These are phyloP conservation scores for Cassiopea andromeda DNA, from an alignment of 30 jellyfish, hydroid and myxozoan species.

Conservation along the genomic window DNA sequence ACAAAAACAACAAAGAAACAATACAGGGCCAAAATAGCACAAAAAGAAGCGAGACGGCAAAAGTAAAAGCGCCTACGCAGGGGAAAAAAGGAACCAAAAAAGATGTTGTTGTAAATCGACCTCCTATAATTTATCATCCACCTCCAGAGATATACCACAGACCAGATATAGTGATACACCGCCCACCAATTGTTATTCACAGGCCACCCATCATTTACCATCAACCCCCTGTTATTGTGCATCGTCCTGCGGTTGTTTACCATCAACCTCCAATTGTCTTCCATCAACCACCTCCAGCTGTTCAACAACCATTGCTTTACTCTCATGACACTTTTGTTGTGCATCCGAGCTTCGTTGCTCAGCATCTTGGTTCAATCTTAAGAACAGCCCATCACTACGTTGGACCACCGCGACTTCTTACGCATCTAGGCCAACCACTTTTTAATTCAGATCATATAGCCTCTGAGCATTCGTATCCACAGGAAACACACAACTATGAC, in stretches of 20 bases:
- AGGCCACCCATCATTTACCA: slow-evolving; percentile 92
- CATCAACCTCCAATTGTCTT: slow-evolving; percentile 94
- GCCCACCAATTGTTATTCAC: slow-evolving; percentile 89
- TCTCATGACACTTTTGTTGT: slow-evolving; percentile 92
- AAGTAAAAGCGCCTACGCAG: slow-evolving; percentile 10
- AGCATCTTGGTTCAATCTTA: slow-evolving; percentile 92
- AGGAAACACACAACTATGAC: slow-evolving; percentile 62
- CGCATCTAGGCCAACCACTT: slow-evolving; percentile 91
- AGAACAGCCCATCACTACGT: slow-evolving; percentile 95
- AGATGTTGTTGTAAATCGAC: slow-evolving; percentile 96
- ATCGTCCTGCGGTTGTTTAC: slow-evolving; percentile 91
- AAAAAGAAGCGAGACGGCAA: slow-evolving; percentile 60
- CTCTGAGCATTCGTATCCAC: slow-evolving; percentile 53
- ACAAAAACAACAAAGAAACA: not conserved
- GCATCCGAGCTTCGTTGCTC: slow-evolving; percentile 98
- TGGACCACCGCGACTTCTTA: slow-evolving; percentile 92
- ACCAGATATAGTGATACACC: slow-evolving; percentile 91
- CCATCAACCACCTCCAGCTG: slow-evolving; percentile 96
- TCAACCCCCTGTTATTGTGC: slow-evolving; percentile 92
- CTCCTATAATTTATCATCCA: slow-evolving; percentile 96
- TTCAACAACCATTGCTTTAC: slow-evolving; percentile 85
- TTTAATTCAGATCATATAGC: slow-evolving; percentile 46
- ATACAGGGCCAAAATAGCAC: slow-evolving; percentile 37
- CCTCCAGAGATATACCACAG: slow-evolving; percentile 98
- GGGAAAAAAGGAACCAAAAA: slow-evolving; percentile 90